Conservation (phyloP, 1,140 invertebrate species). For the Conopomorpha cramerella region DNA sequence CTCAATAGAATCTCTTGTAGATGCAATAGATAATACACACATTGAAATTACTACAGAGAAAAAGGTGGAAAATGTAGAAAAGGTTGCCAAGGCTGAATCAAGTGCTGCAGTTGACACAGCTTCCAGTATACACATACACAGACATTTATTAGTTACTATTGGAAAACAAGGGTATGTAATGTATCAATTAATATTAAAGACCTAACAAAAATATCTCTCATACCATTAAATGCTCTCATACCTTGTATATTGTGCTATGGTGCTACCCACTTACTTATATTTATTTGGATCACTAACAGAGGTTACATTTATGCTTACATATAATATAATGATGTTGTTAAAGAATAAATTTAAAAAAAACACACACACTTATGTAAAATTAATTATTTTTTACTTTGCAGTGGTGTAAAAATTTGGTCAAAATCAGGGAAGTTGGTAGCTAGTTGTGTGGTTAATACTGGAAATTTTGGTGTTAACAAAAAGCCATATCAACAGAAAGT, state of each 20-base stretch:
- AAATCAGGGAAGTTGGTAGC: constrained; percentile 29
- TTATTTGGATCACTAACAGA: too few species aligned
- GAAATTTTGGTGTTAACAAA: constrained; percentile 3
- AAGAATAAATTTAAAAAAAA: too few species aligned
- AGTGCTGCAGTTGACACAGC: constrained; percentile 4
- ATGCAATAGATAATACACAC: constrained; percentile 35
- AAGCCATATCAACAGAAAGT: constrained; percentile 11
- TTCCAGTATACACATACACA: constrained; percentile 25
- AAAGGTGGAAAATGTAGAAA: constrained; percentile 2
- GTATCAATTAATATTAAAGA: not conserved
- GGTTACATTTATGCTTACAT: too few species aligned
- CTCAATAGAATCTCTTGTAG: constrained; percentile 28
- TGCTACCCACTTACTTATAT: too few species aligned
- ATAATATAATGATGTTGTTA: too few species aligned
- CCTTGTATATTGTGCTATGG: too few species aligned
- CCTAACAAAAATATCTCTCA: too few species aligned
- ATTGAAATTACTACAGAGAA: constrained; percentile 10
- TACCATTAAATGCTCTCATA: too few species aligned
- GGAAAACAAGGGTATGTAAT: constrained; percentile 35
- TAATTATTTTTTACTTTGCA: constrained; percentile 11
- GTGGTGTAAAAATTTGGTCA: constrained; percentile 32
- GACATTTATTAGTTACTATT: constrained; percentile 34
- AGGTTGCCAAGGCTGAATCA: constrained; percentile 3
- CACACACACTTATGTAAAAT: too few species aligned
- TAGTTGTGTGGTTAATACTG: constrained; percentile 12